Evolutionary conservation across 2,797 vertebrate species (phyloP).

Genomic region (Acanthurus lineatus): DNA sequence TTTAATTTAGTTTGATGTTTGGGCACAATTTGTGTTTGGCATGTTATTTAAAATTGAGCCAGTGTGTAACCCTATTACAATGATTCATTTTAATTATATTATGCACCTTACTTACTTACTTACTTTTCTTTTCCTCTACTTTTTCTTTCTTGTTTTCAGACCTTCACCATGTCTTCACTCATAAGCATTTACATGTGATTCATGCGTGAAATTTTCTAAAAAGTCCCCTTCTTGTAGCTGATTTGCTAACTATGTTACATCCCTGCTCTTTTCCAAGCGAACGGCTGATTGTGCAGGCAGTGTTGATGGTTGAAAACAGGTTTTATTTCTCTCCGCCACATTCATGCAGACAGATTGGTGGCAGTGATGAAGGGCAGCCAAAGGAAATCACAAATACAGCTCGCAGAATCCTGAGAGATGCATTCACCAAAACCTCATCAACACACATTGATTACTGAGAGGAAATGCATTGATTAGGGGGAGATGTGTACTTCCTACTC

Average conservation of each 20-base stretch:
- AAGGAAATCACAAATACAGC: conserved; percentile 13
- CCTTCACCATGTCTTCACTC: not conserved
- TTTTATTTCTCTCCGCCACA: conserved; percentile 14
- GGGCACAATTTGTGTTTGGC: too few species aligned
- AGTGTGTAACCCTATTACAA: not conserved
- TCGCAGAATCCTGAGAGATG: conserved; percentile 31
- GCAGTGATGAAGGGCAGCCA: not conserved
- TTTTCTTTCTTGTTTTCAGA: not conserved
- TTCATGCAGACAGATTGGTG: conserved; percentile 12
- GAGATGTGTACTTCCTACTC: not conserved
- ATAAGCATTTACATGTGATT: not conserved
- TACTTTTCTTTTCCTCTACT: not conserved
- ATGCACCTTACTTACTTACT: too few species aligned
- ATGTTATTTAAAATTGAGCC: not conserved
- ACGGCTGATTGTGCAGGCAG: conserved; percentile 1
- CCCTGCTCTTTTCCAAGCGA: not conserved
- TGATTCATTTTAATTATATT: not conserved
- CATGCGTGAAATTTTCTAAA: not conserved
- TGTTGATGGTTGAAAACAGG: conserved; percentile 23
- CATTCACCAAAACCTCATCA: conserved; percentile 48
- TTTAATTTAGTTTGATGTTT: too few species aligned
- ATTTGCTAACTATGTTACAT: not conserved
- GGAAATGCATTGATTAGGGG: conserved; percentile 38
- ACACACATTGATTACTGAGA: conserved; percentile 42
- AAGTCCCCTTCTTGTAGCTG: not conserved